Conservation (phyloP, 2,797 vertebrate species). For the Etheostoma perlongum region DNA sequence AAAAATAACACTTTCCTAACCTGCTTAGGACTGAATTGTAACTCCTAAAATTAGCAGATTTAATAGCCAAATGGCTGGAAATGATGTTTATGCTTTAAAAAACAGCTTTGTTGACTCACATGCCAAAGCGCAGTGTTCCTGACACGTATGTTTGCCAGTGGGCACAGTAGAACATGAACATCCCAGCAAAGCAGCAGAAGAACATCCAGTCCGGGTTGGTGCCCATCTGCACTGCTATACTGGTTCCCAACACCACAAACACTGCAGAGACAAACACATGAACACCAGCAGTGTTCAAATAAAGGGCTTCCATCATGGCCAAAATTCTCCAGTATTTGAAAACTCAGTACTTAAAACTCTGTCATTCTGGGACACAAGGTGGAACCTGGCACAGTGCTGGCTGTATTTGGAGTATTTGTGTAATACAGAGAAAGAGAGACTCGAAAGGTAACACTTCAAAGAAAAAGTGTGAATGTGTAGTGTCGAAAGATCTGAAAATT, state of each 20-base stretch:
- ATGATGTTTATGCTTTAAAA: neutral
- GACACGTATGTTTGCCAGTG: conserved; percentile 99
- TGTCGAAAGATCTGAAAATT: too few species aligned
- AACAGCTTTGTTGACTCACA: conserved; percentile 87
- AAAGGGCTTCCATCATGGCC: too few species aligned
- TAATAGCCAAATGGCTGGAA: neutral
- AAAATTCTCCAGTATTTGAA: too few species aligned
- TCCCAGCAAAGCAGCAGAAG: conserved; percentile 98
- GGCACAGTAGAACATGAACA: conserved; percentile 99
- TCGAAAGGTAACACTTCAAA: too few species aligned
- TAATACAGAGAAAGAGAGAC: too few species aligned
- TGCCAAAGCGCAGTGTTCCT: conserved; percentile 95
- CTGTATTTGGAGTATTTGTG: too few species aligned
- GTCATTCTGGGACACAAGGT: too few species aligned
- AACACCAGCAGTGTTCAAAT: neutral
- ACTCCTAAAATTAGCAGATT: neutral
- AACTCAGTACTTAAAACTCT: too few species aligned
- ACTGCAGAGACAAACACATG: conserved; percentile 80
- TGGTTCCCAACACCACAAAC: conserved; percentile 97
- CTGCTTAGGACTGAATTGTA: neutral
- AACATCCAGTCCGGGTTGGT: conserved; percentile 99
- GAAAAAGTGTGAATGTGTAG: too few species aligned
- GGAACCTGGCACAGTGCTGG: too few species aligned
- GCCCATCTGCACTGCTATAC: conserved; percentile 96
- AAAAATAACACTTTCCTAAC: neutral